Conservation (phyloP, 2,888 invertebrate species). For the Agrochola litura region DNA sequence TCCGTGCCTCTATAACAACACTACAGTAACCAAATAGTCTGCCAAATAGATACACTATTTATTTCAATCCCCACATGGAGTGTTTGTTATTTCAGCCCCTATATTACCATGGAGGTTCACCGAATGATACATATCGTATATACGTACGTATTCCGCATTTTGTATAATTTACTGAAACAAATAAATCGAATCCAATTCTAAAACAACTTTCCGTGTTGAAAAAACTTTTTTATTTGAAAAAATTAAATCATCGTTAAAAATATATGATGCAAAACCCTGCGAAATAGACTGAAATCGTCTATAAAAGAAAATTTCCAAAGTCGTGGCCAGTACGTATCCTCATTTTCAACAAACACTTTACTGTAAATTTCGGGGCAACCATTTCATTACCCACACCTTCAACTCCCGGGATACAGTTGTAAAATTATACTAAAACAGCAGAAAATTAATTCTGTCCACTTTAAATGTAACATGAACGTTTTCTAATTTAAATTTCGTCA, state of each 20-base stretch:
- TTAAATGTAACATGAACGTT: constrained; percentile 58
- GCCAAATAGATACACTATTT: constrained; percentile 23
- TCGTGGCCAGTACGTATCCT: constrained; percentile 3
- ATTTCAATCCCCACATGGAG: not conserved
- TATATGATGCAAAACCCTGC: not conserved
- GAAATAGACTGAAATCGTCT: not conserved
- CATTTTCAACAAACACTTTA: constrained; percentile 22
- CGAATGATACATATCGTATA: not conserved
- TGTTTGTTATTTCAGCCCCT: not conserved
- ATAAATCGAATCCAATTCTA: constrained; percentile 18
- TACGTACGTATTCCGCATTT: not conserved
- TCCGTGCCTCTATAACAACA: constrained; percentile 5
- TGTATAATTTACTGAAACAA: constrained; percentile 17
- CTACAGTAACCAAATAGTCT: constrained; percentile 16
- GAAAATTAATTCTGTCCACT: constrained; percentile 58
- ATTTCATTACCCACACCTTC: constrained; percentile 49
- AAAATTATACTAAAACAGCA: constrained; percentile 64
- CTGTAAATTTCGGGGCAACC: constrained; percentile 26
- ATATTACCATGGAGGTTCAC: too few relatives aligned
- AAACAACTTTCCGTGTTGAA: constrained; percentile 12
- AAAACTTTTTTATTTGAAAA: not conserved
- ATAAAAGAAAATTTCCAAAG: not conserved
- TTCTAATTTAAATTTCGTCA: constrained; percentile 66
- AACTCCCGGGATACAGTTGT: constrained; percentile 39
- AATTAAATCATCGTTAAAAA: not conserved